These are phyloP conservation scores for Acleris cristana DNA, from an alignment of 2,888 invertebrate species.

Conservation along the genomic window DNA sequence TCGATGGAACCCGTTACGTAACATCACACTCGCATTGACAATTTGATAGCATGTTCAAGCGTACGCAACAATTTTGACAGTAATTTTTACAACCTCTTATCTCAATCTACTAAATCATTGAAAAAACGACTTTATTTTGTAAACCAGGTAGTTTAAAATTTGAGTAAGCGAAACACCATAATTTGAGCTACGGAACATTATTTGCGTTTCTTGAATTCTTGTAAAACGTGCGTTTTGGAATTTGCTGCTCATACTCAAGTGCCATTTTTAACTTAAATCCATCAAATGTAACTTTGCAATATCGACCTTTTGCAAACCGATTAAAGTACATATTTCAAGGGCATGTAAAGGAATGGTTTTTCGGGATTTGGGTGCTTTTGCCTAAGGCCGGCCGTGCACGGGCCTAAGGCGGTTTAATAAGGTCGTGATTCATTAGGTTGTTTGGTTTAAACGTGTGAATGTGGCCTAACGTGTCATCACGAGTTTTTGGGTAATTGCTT, in stretches of 20 bases:
- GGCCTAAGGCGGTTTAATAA: constrained; percentile 28
- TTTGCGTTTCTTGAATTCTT: constrained; percentile 4
- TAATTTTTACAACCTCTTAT: no score
- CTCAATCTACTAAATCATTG: no score
- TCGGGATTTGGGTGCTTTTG: constrained; percentile 14
- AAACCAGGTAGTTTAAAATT: background rate
- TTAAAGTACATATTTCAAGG: background rate
- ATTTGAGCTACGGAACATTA: background rate
- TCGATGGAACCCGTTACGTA: no score
- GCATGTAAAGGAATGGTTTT: background rate
- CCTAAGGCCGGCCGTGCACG: constrained; percentile 31
- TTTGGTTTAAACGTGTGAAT: constrained; percentile 37
- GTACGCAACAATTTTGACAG: no score
- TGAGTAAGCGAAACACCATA: background rate
- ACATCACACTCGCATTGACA: no score
- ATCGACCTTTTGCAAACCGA: background rate
- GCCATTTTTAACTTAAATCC: background rate
- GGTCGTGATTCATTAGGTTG: constrained; percentile 33
- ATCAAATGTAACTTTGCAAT: background rate
- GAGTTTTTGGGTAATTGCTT: constrained; percentile 19
- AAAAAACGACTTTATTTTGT: background rate
- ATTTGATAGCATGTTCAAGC: no score
- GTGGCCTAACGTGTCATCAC: constrained; percentile 26
- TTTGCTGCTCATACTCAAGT: background rate
- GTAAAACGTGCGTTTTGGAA: constrained; percentile 2